phyloP scores from a whole-genome alignment of 2,888 invertebrate species.

The Sthenelais limicola region DNA sequence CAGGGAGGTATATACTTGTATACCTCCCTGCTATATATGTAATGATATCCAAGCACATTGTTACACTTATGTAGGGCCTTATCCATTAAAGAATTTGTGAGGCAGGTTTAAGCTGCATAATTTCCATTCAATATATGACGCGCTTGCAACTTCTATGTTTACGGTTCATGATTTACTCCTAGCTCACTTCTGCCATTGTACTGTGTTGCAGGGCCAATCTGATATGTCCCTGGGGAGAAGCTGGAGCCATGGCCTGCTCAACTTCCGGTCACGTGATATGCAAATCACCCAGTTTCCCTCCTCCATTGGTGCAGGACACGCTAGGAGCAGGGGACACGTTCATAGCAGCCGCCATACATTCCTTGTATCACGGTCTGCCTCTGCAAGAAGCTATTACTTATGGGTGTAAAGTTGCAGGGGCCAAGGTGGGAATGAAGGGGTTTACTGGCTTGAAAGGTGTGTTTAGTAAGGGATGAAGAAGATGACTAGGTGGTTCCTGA shows the following conservation, averaged over 20 bases:
- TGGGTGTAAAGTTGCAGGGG: constrained; percentile 78
- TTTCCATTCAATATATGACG: too few species aligned
- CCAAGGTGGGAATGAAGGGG: constrained; percentile 73
- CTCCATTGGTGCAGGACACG: constrained; percentile 76
- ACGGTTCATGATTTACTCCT: too few species aligned
- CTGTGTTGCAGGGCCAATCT: constrained; percentile 57
- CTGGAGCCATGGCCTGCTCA: constrained; percentile 73
- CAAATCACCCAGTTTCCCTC: constrained; percentile 74
- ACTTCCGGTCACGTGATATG: constrained; percentile 62
- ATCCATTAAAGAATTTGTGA: too few species aligned
- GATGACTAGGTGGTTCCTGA: too few species aligned
- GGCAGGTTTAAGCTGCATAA: too few species aligned
- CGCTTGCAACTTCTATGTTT: too few species aligned
- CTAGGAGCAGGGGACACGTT: constrained; percentile 82
- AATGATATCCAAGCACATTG: too few species aligned
- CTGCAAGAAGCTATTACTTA: constrained; percentile 75
- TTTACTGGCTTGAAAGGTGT: constrained; percentile 55
- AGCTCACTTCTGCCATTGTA: too few species aligned
- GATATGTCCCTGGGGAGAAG: constrained; percentile 78
- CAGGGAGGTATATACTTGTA: too few species aligned
- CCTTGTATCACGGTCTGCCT: constrained; percentile 71
- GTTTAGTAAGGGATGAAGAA: too few species aligned
- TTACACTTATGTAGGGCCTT: too few species aligned
- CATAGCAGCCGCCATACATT: constrained; percentile 77
- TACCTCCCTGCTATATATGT: too few species aligned